phyloP scores from a whole-genome alignment of 2,797 vertebrate species.

The Phoeniculus purpureus region DNA sequence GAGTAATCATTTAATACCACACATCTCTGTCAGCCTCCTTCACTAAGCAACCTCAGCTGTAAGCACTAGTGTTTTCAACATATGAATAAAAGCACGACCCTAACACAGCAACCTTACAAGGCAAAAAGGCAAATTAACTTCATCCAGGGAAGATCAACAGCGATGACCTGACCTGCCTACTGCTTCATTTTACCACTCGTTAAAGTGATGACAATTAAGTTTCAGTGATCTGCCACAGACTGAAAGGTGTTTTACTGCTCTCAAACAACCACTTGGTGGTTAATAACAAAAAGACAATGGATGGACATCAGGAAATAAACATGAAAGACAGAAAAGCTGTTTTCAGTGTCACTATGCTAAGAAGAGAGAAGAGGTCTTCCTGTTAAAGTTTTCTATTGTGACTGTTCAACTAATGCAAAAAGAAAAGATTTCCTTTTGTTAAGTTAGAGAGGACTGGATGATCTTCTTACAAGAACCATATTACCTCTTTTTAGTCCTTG shows the following conservation, averaged over 20 bases:
- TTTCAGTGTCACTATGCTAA: not conserved
- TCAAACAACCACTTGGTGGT: not conserved
- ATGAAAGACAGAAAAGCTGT: not conserved
- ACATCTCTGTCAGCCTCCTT: not conserved
- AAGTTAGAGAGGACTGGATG: not conserved
- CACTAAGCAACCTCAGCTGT: not conserved
- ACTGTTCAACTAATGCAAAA: not conserved
- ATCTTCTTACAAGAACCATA: not conserved
- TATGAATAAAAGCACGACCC: not conserved
- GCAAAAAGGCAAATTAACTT: rapidly evolving
- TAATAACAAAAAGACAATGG: not conserved
- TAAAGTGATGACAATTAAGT: not conserved
- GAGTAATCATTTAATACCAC: not conserved
- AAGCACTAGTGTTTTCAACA: not conserved
- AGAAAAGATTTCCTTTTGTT: not conserved
- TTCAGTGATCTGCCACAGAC: not conserved
- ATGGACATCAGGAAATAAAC: not conserved
- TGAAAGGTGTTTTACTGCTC: not conserved
- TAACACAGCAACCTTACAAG: not conserved
- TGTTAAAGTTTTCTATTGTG: not conserved
- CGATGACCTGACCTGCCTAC: no score
- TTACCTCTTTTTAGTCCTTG: not conserved
- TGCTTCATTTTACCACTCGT: not conserved
- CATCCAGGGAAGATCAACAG: not conserved
- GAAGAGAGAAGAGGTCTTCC: not conserved